phyloP scores from a whole-genome alignment of 2,113 vertebrate genomes.

The Centropristis striata region DNA sequence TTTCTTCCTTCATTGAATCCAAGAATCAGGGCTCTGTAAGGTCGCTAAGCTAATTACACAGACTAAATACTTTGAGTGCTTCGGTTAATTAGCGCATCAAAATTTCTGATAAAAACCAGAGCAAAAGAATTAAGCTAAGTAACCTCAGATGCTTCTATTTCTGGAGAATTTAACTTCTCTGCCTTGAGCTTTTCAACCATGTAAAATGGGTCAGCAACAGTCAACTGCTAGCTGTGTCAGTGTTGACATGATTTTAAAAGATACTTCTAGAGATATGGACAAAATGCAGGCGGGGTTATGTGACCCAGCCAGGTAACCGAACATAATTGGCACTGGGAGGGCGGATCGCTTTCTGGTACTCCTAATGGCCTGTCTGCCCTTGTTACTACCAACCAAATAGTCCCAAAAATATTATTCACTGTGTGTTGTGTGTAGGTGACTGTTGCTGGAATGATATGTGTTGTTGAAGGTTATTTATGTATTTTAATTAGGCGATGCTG shows the following conservation, averaged over 20 bases:
- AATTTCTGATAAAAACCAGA: conserved; percentile 1
- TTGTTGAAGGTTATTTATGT: too few species aligned
- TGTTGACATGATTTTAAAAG: conserved; percentile 11
- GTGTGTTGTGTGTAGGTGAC: not conserved
- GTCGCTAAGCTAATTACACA: conserved; percentile 7
- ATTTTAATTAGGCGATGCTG: too few species aligned
- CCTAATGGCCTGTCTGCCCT: not conserved
- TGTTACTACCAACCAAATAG: not conserved
- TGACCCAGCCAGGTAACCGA: not conserved
- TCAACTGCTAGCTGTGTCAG: not conserved
- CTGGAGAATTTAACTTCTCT: not conserved
- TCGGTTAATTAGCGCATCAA: conserved; percentile 4
- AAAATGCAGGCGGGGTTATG: not conserved
- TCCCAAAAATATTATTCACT: not conserved
- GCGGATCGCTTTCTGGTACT: not conserved
- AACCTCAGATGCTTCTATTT: not conserved
- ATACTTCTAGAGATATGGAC: not conserved
- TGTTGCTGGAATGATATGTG: not conserved
- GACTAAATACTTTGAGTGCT: not conserved
- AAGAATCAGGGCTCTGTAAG: not conserved
- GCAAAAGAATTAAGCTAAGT: not conserved
- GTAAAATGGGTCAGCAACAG: conserved; percentile 1
- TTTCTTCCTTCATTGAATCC: conserved; percentile 2
- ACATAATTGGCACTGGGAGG: not conserved
- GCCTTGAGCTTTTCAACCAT: not conserved